Evolutionary conservation across 2,797 vertebrate genomes (phyloP), one percentile per base, ranked within the genome.

Genomic region (Myiotriccus ornatus): DNA sequence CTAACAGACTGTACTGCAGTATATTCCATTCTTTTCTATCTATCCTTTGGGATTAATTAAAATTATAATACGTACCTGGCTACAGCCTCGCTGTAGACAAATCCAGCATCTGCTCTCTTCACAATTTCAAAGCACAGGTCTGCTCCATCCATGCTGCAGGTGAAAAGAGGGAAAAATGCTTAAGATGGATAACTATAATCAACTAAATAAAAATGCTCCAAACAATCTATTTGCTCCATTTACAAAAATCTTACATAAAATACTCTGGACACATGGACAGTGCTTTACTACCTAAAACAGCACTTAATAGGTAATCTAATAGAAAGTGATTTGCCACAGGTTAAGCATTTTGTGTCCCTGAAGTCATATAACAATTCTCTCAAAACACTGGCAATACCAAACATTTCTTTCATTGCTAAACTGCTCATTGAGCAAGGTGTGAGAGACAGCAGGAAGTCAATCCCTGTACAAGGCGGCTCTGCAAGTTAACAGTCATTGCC

Each of bases 61-160:
- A 95, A 90, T 89, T 34, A 74, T 35, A 94, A 92, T 84, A 97
- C 97, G 91, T 98, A 99, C 99, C 99, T 99, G 97, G 99, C 99
- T 94, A 99, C 99, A 27, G 99, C 99, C 97, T 99, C 99, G 12
- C 99, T 99, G 98, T 99, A 99, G 87, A 99, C 99, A 95, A 99
- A 99, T 53, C 99, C 99, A 89, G 99, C 99, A 52, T 99, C 99
- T 10, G 99, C 99, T 96, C 99, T 97, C 97, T 99, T 99, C 73
- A 99, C 99, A 18, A 99, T 99, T 98, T 99, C 99, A 96, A 99
- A 99, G 97, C 99, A 99, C 94, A 99, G 98, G 97, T 99, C 99
- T 27, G 99, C 99, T 96, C 99, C 99, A 94, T 99, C 99, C 99
- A 99, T 99, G 94, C 99, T 99, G 97, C 62, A 95, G 82, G 78